A percentile compares a stretch with the other conserved stretches of the same genome.
Conservation (phyloP, 2,113 vertebrate species). For the Chrysochloris asiatica region DNA sequence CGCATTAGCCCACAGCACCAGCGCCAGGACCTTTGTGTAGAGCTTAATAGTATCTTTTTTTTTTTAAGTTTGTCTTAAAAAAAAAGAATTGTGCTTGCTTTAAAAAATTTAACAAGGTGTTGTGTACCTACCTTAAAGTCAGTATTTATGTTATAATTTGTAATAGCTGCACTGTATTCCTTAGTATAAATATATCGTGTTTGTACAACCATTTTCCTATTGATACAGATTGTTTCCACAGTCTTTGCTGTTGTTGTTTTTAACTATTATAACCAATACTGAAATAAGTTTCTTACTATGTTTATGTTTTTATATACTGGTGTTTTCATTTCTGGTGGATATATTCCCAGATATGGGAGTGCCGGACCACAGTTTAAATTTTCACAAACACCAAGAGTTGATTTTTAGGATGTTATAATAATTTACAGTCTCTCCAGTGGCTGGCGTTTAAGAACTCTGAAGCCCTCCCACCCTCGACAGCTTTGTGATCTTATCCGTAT, state of each 20-base stretch:
- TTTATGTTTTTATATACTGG: slow-evolving; percentile 32
- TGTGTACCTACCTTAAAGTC: not conserved
- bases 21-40: too few species aligned
- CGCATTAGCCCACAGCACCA: too few species aligned
- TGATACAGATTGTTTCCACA: not conserved
- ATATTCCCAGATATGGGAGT: slow-evolving; percentile 51
- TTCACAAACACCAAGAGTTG: slow-evolving; percentile 59
- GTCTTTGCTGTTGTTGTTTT: not conserved
- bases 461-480: slow-evolving; percentile 5
- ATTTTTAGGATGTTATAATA: slow-evolving; percentile 22
- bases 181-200: slow-evolving; percentile 30
- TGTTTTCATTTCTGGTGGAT: slow-evolving; percentile 57
- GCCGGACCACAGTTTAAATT: slow-evolving; percentile 58
- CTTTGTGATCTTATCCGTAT: slow-evolving; percentile 48
- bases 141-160: slow-evolving; percentile 12
- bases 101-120: slow-evolving; percentile 16
- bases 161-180: slow-evolving; percentile 17
- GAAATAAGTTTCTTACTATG: slow-evolving; percentile 11
- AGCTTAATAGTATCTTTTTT: too few species aligned
- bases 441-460: not conserved
- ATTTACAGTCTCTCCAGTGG: not conserved
- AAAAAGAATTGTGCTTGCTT: not conserved
- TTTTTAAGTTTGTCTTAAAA: not conserved
- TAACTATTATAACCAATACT: not conserved
- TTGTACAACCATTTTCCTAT: slow-evolving; percentile 30